These are phyloP conservation scores for Sceliomorpha sp. DNA, from an alignment of 2,888 invertebrate genomes.

Conservation along the genomic window DNA sequence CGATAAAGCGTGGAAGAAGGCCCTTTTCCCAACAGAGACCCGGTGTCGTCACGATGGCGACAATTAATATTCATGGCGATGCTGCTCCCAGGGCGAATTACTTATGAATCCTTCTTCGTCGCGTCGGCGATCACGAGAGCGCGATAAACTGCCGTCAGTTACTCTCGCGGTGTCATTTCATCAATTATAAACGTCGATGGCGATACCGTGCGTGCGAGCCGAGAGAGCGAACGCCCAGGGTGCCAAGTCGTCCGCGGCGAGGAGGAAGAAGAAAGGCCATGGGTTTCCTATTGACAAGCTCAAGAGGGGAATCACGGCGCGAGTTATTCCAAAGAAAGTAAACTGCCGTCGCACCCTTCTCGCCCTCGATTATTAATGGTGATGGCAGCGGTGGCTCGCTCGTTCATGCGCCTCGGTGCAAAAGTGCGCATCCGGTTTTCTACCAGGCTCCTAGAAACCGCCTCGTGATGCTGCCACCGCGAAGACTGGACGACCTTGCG, in stretches of 20 bases:
- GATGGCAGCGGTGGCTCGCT: constrained; percentile 56
- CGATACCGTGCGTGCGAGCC: constrained; percentile 39
- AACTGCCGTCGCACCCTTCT: constrained; percentile 50
- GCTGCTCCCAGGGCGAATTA: constrained; percentile 52
- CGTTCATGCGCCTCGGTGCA: constrained; percentile 60
- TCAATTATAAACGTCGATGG: constrained; percentile 62
- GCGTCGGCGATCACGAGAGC: constrained; percentile 43
- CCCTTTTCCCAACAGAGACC: constrained; percentile 25
- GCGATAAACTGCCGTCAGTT: constrained; percentile 52
- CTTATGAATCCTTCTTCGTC: constrained; percentile 47
- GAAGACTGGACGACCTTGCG: constrained; percentile 66
- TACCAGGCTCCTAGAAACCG: constrained; percentile 61
- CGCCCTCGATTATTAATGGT: constrained; percentile 68
- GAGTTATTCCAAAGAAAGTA: constrained; percentile 63
- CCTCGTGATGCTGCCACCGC: constrained; percentile 59
- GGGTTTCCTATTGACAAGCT: constrained; percentile 48
- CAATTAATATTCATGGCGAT: constrained; percentile 57
- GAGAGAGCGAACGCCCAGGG: constrained; percentile 30
- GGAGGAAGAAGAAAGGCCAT: constrained; percentile 37
- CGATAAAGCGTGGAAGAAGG: constrained; percentile 8
- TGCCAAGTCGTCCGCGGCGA: constrained; percentile 48
- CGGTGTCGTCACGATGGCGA: constrained; percentile 50
- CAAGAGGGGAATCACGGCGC: constrained; percentile 52
- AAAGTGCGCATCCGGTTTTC: constrained; percentile 69
- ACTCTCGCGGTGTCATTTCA: constrained; percentile 61